phyloP scores from a whole-genome alignment of 2,888 invertebrate genomes.

The Quadroppia sp. region DNA sequence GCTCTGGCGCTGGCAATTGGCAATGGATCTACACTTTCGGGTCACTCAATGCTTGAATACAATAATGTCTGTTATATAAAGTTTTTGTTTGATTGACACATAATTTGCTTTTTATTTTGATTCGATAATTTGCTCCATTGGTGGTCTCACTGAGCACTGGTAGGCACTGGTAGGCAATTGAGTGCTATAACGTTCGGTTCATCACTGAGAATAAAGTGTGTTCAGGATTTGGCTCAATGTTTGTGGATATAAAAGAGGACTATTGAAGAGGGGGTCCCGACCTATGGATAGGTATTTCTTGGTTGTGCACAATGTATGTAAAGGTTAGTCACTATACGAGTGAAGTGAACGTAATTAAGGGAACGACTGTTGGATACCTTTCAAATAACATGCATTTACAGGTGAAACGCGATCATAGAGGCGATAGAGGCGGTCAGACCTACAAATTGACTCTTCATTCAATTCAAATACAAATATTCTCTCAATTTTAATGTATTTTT shows the following conservation, averaged over 20 bases:
- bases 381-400: slow-evolving; percentile 30
- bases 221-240: slow-evolving; percentile 21
- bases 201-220: slow-evolving; percentile 15
- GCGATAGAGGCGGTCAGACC: neutral
- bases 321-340: slow-evolving; percentile 21
- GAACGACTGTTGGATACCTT: slow-evolving; percentile 20
- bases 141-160: slow-evolving; percentile 19
- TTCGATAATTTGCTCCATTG: slow-evolving; percentile 32
- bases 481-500: neutral
- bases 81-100: slow-evolving; percentile 33
- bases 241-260: slow-evolving; percentile 11
- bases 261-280: neutral
- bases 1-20: neutral
- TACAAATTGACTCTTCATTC: slow-evolving; percentile 19
- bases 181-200: neutral
- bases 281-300: slow-evolving; percentile 6
- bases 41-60: slow-evolving; percentile 1
- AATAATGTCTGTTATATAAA: slow-evolving; percentile 1
- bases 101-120: slow-evolving; percentile 33
- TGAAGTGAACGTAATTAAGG: slow-evolving; percentile 5
- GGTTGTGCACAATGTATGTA: neutral
- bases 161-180: slow-evolving; percentile 3
- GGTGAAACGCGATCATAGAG: slow-evolving; percentile 19
- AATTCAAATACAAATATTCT: neutral
- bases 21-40: neutral